Evolutionary conservation across 2,888 invertebrate genomes (phyloP).

Genomic region (Elysia crispata): DNA sequence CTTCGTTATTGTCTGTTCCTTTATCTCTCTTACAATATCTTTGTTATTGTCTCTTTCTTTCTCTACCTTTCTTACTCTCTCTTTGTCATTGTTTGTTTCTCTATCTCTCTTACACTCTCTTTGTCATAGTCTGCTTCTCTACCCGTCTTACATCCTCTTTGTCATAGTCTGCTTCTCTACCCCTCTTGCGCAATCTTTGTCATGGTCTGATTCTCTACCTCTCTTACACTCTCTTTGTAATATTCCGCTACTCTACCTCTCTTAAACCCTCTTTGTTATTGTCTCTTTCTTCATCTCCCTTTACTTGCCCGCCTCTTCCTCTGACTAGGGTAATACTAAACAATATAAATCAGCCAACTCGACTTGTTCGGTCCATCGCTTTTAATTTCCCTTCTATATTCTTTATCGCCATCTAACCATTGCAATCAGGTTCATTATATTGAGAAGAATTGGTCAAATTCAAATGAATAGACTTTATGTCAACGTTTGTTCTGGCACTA

Average conservation of each 20-base stretch:
- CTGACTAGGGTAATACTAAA: background rate
- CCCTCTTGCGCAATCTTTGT: constrained; percentile 33
- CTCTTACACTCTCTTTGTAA: constrained; percentile 29
- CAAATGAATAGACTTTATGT: too few relatives aligned
- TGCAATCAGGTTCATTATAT: background rate
- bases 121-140: constrained; percentile 24
- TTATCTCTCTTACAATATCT: too few relatives aligned
- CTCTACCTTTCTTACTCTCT: background rate
- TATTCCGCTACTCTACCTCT: constrained; percentile 22
- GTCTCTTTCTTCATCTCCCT: background rate
- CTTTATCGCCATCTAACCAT: background rate
- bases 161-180: constrained; percentile 23
- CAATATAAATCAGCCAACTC: too few relatives aligned
- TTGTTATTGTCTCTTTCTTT: constrained; percentile 34
- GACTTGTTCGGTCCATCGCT: background rate
- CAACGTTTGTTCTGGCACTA: too few relatives aligned
- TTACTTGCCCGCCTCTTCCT: constrained; percentile 3
- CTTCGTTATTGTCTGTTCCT: too few relatives aligned
- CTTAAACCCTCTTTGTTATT: constrained; percentile 18
- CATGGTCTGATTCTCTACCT: constrained; percentile 19
- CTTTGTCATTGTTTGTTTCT: constrained; percentile 15
- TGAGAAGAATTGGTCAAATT: too few relatives aligned
- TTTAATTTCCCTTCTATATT: constrained; percentile 15
- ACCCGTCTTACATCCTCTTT: constrained; percentile 30
- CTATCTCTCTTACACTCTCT: constrained; percentile 22